A percentile compares a stretch with the other conserved stretches of the same genome.
phyloP scores from a whole-genome alignment of 2,113 vertebrate genomes.

The Rhodinocichla rosea region DNA sequence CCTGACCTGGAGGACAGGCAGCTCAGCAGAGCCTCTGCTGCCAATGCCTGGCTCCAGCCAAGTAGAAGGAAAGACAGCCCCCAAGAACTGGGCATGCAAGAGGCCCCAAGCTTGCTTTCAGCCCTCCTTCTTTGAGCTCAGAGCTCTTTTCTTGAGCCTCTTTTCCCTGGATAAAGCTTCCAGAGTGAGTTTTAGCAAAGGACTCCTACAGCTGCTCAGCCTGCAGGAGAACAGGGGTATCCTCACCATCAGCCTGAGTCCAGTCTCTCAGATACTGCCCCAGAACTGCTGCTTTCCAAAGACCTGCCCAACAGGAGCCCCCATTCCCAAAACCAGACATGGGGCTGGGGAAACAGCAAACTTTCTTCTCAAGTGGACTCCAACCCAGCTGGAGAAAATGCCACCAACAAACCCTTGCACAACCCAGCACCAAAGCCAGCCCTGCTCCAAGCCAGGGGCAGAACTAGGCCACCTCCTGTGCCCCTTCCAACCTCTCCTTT shows the following conservation, averaged over 20 bases:
- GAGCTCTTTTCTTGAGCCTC: neutral
- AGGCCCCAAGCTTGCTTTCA: neutral
- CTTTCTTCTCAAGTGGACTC: neutral
- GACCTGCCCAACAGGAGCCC: neutral
- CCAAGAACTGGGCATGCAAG: neutral
- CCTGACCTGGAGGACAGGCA: neutral
- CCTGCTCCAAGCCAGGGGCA: neutral
- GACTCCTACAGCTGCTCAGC: neutral
- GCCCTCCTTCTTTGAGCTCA: neutral
- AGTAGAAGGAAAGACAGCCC: neutral
- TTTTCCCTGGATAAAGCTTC: neutral
- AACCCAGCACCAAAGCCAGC: neutral
- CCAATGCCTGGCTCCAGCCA: neutral
- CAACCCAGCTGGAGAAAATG: neutral
- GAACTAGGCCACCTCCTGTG: neutral
- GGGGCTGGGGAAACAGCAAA: accelerated
- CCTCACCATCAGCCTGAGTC: accelerated
- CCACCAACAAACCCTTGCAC: neutral
- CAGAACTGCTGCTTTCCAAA: neutral
- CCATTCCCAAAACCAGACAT: neutral
- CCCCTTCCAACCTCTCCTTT: neutral
- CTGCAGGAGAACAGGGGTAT: neutral
- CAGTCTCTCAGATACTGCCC: neutral
- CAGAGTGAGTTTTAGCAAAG: neutral
- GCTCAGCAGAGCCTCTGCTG: neutral